These are phyloP conservation scores for Lethenteron camtschaticum DNA, from an alignment of 2,113 vertebrate genomes.

Conservation along the genomic window DNA sequence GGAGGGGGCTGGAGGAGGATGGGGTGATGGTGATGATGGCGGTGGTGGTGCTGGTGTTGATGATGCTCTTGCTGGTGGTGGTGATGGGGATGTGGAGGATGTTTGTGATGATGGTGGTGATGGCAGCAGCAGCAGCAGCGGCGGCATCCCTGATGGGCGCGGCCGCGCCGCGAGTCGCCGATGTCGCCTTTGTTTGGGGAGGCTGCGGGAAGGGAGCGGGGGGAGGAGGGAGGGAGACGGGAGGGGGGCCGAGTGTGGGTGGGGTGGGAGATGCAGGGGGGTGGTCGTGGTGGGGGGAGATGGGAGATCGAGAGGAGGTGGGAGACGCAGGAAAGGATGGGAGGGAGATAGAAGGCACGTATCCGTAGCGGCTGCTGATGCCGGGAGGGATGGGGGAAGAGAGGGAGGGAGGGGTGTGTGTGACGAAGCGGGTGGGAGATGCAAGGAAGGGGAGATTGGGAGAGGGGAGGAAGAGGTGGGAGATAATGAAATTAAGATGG, in stretches of 20 bases:
- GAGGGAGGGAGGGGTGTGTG: conserved; percentile 17
- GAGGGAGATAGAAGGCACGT: background rate
- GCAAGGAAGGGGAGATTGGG: conserved; percentile 12
- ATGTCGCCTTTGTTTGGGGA: background rate
- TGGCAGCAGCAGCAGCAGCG: no score
- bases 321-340: background rate
- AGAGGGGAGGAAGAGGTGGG: no score
- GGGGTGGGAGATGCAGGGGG: background rate
- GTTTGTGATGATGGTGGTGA: no score
- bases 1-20: background rate
- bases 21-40: no score
- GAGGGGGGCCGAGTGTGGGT: background rate
- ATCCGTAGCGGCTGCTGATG: conserved; percentile 19
- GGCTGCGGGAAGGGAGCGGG: background rate
- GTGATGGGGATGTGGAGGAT: no score
- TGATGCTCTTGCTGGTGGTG: no score
- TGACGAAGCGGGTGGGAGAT: conserved; percentile 22
- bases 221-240: background rate
- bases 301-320: conserved; percentile 6
- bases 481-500: no score
- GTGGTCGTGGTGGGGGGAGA: background rate
- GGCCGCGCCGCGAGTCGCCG: background rate
- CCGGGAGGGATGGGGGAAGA: conserved; percentile 22
- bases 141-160: conserved; percentile 13
- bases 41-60: no score